phyloP scores from a whole-genome alignment of 2,888 invertebrate genomes.

The Galeruca laticollis region DNA sequence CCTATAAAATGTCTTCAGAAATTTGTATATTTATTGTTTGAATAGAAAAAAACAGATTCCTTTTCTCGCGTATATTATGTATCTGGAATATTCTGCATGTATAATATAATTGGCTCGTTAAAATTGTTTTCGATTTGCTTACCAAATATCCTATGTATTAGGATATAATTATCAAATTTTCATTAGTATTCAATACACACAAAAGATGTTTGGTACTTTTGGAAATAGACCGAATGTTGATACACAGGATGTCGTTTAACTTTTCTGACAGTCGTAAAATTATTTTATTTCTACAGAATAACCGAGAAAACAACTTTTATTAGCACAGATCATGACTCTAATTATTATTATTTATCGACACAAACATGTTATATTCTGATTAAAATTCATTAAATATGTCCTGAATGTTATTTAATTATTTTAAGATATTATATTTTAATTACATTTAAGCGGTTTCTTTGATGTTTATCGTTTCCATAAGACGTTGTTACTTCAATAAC shows the following conservation, averaged over 20 bases:
- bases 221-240: neutral
- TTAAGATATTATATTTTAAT: neutral
- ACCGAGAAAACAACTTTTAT: conserved; percentile 32
- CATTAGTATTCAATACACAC: neutral
- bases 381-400: conserved; percentile 34
- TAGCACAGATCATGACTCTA: conserved; percentile 43
- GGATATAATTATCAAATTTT: neutral
- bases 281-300: conserved; percentile 39
- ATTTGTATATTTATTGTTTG: no score
- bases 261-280: conserved; percentile 11
- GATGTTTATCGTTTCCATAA: neutral
- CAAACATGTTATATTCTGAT: conserved; percentile 38
- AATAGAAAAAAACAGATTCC: no score
- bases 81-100: no score
- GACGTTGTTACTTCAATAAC: neutral
- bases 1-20: no score
- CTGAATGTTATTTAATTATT: neutral
- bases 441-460: neutral
- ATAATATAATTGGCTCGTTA: no score
- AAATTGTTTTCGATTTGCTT: no score
- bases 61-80: no score
- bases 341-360: conserved; percentile 34
- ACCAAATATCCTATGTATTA: no score
- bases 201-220: neutral
- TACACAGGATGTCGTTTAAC: neutral